These are phyloP conservation scores for Himantopus leucocephalus DNA, from an alignment of 2,113 vertebrate species.

Conservation along the genomic window DNA sequence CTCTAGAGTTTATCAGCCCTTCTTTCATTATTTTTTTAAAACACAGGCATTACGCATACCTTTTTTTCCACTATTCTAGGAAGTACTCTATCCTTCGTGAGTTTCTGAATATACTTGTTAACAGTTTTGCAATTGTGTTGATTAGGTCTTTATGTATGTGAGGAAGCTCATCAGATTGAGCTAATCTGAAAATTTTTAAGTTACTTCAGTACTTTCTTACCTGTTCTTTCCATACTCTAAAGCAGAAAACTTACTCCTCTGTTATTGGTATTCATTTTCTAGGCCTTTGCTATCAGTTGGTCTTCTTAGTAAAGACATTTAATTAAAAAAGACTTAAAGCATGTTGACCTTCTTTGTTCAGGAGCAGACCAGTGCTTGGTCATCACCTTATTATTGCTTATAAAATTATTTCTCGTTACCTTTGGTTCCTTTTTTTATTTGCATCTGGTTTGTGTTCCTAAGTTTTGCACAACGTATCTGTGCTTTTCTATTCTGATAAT, in stretches of 20 bases:
- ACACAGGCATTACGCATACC: not conserved
- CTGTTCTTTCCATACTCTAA: not conserved
- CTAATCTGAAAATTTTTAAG: not conserved
- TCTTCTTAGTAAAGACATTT: not conserved
- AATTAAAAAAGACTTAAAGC: not conserved
- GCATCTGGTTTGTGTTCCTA: not conserved
- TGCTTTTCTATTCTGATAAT: not conserved
- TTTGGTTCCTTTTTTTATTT: not conserved
- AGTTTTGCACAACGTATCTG: not conserved
- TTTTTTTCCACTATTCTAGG: not conserved
- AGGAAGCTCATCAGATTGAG: not conserved
- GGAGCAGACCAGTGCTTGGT: not conserved
- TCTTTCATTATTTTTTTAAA: not conserved
- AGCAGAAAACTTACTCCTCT: not conserved
- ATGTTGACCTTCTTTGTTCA: not conserved
- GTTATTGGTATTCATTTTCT: not conserved
- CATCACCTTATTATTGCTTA: not conserved
- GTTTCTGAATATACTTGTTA: not conserved
- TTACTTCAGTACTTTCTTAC: not conserved
- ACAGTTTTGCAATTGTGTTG: not conserved
- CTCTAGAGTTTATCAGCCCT: not conserved
- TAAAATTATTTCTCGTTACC: not conserved
- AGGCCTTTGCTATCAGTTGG: not conserved
- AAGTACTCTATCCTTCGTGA: not conserved
- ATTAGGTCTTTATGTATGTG: not conserved